Conservation (phyloP, 2,888 invertebrate genomes). For the Lasioglossum zephyrum region DNA sequence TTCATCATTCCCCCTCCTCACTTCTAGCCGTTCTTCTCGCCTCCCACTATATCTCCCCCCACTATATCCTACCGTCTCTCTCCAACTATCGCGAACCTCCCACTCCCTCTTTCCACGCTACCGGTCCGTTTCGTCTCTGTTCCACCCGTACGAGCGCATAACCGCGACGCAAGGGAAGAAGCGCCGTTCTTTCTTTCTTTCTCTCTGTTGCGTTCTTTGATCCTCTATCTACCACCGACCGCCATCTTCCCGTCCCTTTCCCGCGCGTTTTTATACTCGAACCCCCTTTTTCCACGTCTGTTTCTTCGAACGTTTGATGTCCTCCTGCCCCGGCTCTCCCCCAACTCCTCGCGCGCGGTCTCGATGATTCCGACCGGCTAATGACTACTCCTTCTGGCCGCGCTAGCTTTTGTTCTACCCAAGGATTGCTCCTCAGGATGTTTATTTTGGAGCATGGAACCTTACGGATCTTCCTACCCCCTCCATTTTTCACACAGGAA, state of each 20-base stretch:
- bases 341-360: not conserved
- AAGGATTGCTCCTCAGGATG: not conserved
- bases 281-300: slow-evolving; percentile 23
- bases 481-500: not conserved
- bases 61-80: not conserved
- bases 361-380: slow-evolving; percentile 6
- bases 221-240: slow-evolving; percentile 16
- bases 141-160: not conserved
- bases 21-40: not conserved
- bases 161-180: not conserved
- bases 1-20: not conserved
- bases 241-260: slow-evolving; percentile 6
- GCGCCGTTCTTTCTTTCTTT: not conserved
- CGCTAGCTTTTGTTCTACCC: not conserved
- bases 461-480: not conserved
- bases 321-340: not conserved
- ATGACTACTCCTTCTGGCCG: not conserved
- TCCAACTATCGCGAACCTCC: not conserved
- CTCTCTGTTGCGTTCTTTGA: slow-evolving; percentile 24
- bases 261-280: slow-evolving; percentile 17
- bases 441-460: not conserved
- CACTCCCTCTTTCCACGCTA: not conserved
- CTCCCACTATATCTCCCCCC: not conserved
- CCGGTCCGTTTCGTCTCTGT: not conserved
- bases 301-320: slow-evolving; percentile 8